Conservation (phyloP, 2,888 invertebrate species). For the Brachynemurus nebulosus region DNA sequence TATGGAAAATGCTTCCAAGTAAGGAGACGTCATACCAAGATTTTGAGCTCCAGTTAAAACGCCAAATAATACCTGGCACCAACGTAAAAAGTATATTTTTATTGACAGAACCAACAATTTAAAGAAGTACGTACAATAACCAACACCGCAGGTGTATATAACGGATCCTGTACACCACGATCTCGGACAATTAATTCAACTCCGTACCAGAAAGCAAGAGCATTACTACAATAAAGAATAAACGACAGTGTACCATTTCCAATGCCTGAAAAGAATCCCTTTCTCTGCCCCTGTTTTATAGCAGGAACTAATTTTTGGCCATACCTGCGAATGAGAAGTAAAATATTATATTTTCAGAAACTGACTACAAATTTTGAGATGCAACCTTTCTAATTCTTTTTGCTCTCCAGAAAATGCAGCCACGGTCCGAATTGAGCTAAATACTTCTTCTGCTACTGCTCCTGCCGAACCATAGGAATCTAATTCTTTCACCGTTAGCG, state of each 20-base stretch:
- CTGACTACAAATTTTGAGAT: too few species aligned
- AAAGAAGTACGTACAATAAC: conserved; percentile 67
- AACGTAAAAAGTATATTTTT: too few species aligned
- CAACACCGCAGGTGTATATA: conserved; percentile 54
- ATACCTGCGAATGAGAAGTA: too few species aligned
- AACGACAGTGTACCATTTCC: conserved; percentile 63
- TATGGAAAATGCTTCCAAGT: conserved; percentile 56
- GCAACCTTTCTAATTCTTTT: conserved; percentile 55
- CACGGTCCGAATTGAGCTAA: conserved; percentile 60
- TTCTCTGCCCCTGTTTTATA: conserved; percentile 44
- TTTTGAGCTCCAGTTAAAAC: conserved; percentile 66
- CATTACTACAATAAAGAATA: conserved; percentile 58
- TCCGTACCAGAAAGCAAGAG: conserved; percentile 70
- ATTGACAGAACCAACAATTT: too few species aligned
- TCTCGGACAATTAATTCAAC: conserved; percentile 53
- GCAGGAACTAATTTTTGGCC: conserved; percentile 41
- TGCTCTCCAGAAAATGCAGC: conserved; percentile 65
- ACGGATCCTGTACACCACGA: conserved; percentile 36
- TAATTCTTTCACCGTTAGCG: conserved; percentile 48
- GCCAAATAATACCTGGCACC: too few species aligned
- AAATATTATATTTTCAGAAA: too few species aligned
- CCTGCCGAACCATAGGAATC: conserved; percentile 65
- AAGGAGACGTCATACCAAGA: conserved; percentile 59
- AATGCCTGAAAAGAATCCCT: conserved; percentile 52
- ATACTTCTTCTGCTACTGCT: conserved; percentile 61